Evolutionary conservation across 2,888 invertebrate genomes (phyloP), one percentile per base, ranked within the genome.

Genomic region (Noctua janthe): DNA sequence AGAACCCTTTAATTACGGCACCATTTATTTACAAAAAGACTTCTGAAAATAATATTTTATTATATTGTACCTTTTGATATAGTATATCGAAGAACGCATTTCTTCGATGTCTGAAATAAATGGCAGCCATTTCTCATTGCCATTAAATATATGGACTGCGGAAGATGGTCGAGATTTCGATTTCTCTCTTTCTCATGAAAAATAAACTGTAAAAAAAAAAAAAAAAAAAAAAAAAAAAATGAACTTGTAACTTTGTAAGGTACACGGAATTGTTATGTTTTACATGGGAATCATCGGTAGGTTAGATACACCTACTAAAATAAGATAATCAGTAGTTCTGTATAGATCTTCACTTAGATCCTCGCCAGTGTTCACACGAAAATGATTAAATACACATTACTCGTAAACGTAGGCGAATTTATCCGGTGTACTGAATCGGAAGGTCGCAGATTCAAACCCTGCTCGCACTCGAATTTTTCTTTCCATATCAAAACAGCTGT

Each of bases 1-100:
- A n/a, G 62, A 64, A 49, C 23, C 75, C 83, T 83, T 83, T 85
- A 86, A 86, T 85, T 81, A 83, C 13, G 47, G 51, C 67, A 23
- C 59, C 73, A 71, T 76, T 78, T 70, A 75, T 80, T 76, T 59
- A 49, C 13, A 6, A 73, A 70, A 62, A 62, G 8, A 54, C 51
- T 47, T 74, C 73, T 64, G 59, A 0, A 59, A 74, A 70, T 59
- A 66, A 71, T 84, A 62, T 73, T 73, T 84, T 35, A 62, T 39
- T 73, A 29, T 6, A 54, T 66, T 23, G 70, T 8, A 54, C 29
- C 49, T 80, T 76, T 39, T 76, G 7, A 20, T 5, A n/a, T 11
- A 71, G 49, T 59, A 69, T 43, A 29, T 62, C 35, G 47, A 13
- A 11, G 47, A 13, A 11, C 35, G 23, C 11, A 71, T 71, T 81